Conservation (phyloP, 2,888 invertebrate species). For the Chymomyza fuscimana region DNA sequence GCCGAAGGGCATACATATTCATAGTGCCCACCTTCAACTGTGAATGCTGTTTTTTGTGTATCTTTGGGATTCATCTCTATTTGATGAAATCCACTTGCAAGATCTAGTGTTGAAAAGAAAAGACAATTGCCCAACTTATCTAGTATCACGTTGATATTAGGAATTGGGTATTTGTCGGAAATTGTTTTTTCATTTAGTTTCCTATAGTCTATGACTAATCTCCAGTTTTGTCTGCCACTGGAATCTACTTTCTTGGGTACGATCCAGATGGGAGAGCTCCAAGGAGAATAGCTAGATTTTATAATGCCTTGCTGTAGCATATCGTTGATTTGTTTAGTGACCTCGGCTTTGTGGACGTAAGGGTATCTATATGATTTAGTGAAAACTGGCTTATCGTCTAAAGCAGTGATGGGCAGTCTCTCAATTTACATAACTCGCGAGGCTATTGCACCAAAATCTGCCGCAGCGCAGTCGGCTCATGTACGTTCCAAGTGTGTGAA, state of each 20-base stretch:
- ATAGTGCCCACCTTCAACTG: not conserved
- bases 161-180: no score
- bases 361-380: conserved; percentile 8
- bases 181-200: not conserved
- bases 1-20: not conserved
- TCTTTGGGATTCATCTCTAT: conserved; percentile 7
- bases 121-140: no score
- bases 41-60: conserved; percentile 16
- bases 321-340: not conserved
- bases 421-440: no score
- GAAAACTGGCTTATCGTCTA: not conserved
- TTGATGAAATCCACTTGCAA: no score
- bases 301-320: not conserved
- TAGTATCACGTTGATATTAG: no score
- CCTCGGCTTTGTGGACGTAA: not conserved
- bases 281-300: not conserved
- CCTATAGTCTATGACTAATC: not conserved
- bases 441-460: no score
- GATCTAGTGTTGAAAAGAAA: no score
- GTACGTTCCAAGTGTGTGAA: no score
- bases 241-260: not conserved
- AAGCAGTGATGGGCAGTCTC: no score
- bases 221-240: not conserved
- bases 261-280: conserved; percentile 4
- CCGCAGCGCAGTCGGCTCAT: no score